Evolutionary conservation across 2,797 vertebrate species (phyloP).

Genomic region (Mormyrus hasselquistii): DNA sequence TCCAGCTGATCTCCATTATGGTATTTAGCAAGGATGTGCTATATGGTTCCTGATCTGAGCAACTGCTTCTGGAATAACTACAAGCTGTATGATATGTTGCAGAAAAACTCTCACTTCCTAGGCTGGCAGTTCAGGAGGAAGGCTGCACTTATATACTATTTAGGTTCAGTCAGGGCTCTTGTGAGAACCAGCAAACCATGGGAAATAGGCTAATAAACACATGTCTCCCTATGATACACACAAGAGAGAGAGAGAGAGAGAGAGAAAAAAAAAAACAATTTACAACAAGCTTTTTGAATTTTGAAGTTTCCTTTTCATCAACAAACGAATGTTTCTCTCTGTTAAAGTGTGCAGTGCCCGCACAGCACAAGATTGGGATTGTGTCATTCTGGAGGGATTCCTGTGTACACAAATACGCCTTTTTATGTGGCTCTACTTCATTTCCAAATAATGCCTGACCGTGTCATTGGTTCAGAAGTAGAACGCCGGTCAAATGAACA

Average conservation of each 20-base stretch:
- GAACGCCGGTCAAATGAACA: not conserved
- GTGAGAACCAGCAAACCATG: not conserved
- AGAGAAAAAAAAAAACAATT: not conserved
- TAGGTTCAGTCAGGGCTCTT: not conserved
- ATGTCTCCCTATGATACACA: not conserved
- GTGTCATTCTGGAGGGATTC: not conserved
- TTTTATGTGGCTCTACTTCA: not conserved
- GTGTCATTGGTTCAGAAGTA: constrained; percentile 1
- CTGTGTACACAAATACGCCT: not conserved
- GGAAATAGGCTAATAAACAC: not conserved
- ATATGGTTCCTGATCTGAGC: not conserved
- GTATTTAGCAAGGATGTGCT: not conserved
- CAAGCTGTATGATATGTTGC: not conserved
- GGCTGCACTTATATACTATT: not conserved
- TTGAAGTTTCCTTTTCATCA: not conserved
- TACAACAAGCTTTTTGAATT: not conserved
- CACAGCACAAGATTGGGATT: not conserved
- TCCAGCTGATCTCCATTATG: not conserved
- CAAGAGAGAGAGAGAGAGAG: too few relatives aligned
- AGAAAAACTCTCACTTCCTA: not conserved
- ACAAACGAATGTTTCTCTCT: not conserved
- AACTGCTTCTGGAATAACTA: not conserved
- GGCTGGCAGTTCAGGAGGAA: not conserved
- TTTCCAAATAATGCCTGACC: not conserved
- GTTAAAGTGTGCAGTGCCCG: not conserved